Conservation (phyloP, 2,113 vertebrate species). For the Alaudala cheleensis region DNA sequence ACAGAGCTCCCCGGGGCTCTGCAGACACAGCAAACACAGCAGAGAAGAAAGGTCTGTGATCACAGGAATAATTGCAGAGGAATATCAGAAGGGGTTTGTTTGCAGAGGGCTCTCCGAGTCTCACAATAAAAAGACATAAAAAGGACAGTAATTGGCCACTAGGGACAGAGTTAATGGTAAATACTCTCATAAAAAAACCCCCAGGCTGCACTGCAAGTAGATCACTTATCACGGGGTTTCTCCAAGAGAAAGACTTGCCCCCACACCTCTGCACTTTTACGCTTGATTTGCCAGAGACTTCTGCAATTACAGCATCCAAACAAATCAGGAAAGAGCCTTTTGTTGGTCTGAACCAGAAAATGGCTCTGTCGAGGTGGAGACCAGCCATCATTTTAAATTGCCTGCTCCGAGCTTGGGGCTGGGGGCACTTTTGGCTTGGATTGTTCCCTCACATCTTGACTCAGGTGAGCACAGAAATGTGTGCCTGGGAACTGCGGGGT, state of each 20-base stretch:
- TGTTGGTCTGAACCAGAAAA: not conserved
- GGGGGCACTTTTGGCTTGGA: not conserved
- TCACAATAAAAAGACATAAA: constrained; percentile 24
- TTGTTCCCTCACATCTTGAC: not conserved
- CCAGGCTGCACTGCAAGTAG: not conserved
- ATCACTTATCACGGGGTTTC: constrained; percentile 3
- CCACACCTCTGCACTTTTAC: not conserved
- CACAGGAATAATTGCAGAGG: not conserved
- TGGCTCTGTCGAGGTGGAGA: not conserved
- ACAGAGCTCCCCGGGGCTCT: not conserved
- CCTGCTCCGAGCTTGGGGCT: not conserved
- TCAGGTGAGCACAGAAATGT: not conserved
- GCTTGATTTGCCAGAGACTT: not conserved
- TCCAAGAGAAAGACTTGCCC: not conserved
- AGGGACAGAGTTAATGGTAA: constrained; percentile 47
- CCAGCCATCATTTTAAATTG: not conserved
- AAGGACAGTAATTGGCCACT: constrained; percentile 35
- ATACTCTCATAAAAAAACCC: constrained; percentile 20
- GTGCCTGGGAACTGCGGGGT: not conserved
- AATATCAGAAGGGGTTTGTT: constrained; percentile 27
- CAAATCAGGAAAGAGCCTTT: not conserved
- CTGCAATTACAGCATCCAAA: not conserved
- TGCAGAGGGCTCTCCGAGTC: constrained; percentile 6
- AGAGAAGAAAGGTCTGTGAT: not conserved
- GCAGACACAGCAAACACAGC: not conserved